These are phyloP conservation scores for Stomatorhinus ivindoensis DNA, from an alignment of 2,113 vertebrate species.

Conservation along the genomic window DNA sequence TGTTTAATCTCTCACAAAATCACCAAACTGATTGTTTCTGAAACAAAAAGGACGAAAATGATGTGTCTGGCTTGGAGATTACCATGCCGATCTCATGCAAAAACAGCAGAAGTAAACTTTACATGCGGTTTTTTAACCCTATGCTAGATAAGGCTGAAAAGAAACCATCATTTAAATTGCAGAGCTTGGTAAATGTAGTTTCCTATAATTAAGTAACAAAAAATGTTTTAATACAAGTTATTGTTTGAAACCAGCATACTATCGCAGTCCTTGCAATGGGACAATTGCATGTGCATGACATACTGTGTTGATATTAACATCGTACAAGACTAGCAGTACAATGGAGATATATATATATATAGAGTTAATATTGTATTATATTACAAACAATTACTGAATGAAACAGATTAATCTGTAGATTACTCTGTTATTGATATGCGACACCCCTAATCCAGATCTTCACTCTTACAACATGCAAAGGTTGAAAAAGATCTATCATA, in stretches of 20 bases:
- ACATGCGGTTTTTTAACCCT: not conserved
- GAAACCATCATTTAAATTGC: not conserved
- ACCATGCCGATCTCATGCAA: not conserved
- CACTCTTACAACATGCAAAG: not conserved
- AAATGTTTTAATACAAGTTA: not conserved
- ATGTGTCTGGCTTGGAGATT: not conserved
- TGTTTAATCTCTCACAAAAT: not conserved
- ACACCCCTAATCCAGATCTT: not conserved
- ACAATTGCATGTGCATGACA: not conserved
- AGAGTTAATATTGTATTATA: too few species aligned
- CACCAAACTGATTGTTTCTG: not conserved
- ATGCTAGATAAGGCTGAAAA: not conserved
- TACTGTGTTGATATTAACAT: not conserved
- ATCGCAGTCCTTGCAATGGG: not conserved
- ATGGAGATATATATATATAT: not conserved
- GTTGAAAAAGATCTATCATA: not conserved
- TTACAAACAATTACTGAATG: too few species aligned
- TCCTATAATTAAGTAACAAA: not conserved
- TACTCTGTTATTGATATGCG: too few species aligned
- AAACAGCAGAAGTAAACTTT: not conserved
- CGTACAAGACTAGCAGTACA: not conserved
- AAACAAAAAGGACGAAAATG: not conserved
- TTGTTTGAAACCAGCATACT: not conserved
- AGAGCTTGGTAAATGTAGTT: not conserved
- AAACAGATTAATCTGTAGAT: too few species aligned